Base-by-base conservation (phyloP, 2,797 vertebrate species). In the Gallinago nigripennis region DNA sequence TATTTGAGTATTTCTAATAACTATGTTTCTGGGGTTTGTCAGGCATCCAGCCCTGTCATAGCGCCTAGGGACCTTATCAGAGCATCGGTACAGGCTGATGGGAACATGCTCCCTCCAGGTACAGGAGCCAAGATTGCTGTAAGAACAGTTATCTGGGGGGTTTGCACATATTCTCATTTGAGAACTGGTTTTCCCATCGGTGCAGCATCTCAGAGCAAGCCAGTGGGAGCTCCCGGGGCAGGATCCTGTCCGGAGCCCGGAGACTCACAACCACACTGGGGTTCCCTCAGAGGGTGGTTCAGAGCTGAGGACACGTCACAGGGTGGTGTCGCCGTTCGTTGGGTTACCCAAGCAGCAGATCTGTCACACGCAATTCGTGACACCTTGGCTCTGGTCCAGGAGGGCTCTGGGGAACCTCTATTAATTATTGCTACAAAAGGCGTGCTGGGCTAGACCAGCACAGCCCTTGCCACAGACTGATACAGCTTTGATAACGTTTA, bases 181-280 rank as follows among this genome's bases (percentile, higher is more conserved):
- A 41, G 54, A n/a, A 45, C 50, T 21, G 3, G 0, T 35, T 53
- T 75, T 57, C 33, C 69, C 6, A 0, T 28, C 0, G 1, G 25
- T 35, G 31, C 45, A 30, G 21, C 24, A 4, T 41, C 12, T 0
- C 63, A 19, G 66, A 31, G 48, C 3, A 3, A 46, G 17, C 25
- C 27, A 8, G 54, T 3, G 2, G 43, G 63, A 7, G 9, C 54
- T 35, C 8, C 9, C 0, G 2, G 70, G n/a, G 51, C 78, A 6
- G 17, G 63, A 65, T 46, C 31, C 80, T 75, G 69, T 66, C 80
- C 66, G 0, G 33, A 56, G 75, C 85, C 81, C 72, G 8, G 78
- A 66, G 83, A 45, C 89, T 71, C 58, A 2, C 63, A 56, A 78
- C 83, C 33, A 6, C 39, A 27, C 72, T 27, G 4, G 63, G 5